These are phyloP conservation scores for Tachina lurida DNA, from an alignment of 2,888 invertebrate genomes.

Conservation along the genomic window DNA sequence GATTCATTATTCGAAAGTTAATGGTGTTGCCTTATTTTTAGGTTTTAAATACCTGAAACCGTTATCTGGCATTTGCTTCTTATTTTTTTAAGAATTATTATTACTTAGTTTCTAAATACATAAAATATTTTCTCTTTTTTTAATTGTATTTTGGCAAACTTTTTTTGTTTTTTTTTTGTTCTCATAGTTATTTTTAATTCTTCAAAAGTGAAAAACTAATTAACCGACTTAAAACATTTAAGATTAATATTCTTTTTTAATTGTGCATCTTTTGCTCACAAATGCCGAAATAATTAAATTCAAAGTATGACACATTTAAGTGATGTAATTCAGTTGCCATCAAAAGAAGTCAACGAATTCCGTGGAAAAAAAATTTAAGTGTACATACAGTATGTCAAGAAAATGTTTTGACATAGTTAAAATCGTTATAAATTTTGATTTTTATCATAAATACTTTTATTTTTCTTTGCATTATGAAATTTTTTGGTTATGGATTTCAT, in stretches of 20 bases:
- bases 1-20: no score
- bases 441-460: no score
- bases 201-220: constrained; percentile 25
- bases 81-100: background rate
- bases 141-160: background rate
- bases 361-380: constrained; percentile 7
- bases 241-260: constrained; percentile 8
- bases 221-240: constrained; percentile 40
- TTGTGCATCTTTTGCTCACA: constrained; percentile 16
- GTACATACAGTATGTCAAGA: background rate
- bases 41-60: background rate
- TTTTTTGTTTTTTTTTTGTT: background rate
- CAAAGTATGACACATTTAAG: constrained; percentile 51
- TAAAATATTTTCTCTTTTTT: background rate
- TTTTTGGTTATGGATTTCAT: no score
- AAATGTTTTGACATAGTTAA: no score
- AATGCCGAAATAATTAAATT: constrained; percentile 58
- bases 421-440: no score
- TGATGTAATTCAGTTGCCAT: constrained; percentile 47
- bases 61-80: background rate
- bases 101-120: no score
- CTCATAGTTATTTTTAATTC: background rate
- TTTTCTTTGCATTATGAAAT: no score
- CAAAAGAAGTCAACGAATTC: background rate
- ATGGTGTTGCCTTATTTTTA: no score